These are phyloP conservation scores for Thaumetopoea pityocampa DNA, from an alignment of 1,140 invertebrate species.

Conservation along the genomic window DNA sequence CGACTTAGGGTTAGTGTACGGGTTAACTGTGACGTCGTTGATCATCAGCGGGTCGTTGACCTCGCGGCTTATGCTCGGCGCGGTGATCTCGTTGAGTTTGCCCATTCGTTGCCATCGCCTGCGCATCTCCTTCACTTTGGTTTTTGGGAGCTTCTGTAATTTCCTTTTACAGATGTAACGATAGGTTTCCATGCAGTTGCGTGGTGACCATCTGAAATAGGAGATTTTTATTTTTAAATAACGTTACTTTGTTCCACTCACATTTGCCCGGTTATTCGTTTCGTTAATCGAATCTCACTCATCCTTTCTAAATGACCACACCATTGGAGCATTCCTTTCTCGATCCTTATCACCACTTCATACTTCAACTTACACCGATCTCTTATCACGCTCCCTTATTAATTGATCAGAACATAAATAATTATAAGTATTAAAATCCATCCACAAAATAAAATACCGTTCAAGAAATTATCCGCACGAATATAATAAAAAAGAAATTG, in stretches of 20 bases:
- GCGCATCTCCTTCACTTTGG: conserved; percentile 56
- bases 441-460: too few species aligned
- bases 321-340: too few species aligned
- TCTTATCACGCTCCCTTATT: too few species aligned
- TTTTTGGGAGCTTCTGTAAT: conserved; percentile 60
- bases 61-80: conserved; percentile 54
- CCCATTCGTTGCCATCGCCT: conserved; percentile 62
- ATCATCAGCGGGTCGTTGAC: conserved; percentile 45
- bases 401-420: too few species aligned
- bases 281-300: background rate
- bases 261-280: background rate
- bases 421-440: too few species aligned
- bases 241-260: background rate
- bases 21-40: conserved; percentile 58
- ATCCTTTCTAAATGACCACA: too few species aligned
- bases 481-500: too few species aligned
- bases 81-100: conserved; percentile 71
- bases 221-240: background rate
- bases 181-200: conserved; percentile 77
- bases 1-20: conserved; percentile 50
- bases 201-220: conserved; percentile 77
- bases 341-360: too few species aligned
- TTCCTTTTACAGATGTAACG: conserved; percentile 82
- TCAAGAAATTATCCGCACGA: too few species aligned
- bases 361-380: too few species aligned